Conservation (phyloP, 2,888 invertebrate genomes). For the Diloba caeruleocephala region DNA sequence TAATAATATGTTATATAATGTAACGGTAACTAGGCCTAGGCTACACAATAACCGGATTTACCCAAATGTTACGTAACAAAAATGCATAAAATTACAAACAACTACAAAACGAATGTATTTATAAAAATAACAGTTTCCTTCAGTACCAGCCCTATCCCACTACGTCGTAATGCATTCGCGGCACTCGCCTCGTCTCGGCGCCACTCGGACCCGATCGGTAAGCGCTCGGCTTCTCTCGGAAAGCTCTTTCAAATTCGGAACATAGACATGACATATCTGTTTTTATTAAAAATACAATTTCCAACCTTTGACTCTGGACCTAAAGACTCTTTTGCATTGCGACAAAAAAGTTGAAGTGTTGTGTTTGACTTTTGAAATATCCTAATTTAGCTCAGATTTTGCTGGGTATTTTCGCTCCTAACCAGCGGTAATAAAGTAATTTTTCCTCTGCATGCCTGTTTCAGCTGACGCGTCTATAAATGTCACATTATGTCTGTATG, state of each 20-base stretch:
- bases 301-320: conserved; percentile 45
- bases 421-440: conserved; percentile 48
- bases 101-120: conserved; percentile 39
- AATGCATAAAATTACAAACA: conserved; percentile 31
- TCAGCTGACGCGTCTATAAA: conserved; percentile 86
- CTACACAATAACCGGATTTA: neutral
- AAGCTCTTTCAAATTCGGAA: conserved; percentile 85
- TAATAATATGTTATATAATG: neutral
- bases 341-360: conserved; percentile 70
- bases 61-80: conserved; percentile 11
- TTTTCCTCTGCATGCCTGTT: conserved; percentile 63
- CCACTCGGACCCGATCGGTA: conserved; percentile 88
- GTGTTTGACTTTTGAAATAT: conserved; percentile 84
- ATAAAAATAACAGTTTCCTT: conserved; percentile 60
- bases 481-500: conserved; percentile 70
- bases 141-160: conserved; percentile 74
- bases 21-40: neutral
- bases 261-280: conserved; percentile 82
- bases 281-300: conserved; percentile 53
- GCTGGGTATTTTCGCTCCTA: conserved; percentile 61
- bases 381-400: conserved; percentile 76
- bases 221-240: conserved; percentile 81
- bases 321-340: conserved; percentile 56
- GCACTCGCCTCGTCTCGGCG: conserved; percentile 84
- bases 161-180: conserved; percentile 86